phyloP scores from a whole-genome alignment of 1,140 invertebrate genomes.

The Pseudoatta argentina region DNA sequence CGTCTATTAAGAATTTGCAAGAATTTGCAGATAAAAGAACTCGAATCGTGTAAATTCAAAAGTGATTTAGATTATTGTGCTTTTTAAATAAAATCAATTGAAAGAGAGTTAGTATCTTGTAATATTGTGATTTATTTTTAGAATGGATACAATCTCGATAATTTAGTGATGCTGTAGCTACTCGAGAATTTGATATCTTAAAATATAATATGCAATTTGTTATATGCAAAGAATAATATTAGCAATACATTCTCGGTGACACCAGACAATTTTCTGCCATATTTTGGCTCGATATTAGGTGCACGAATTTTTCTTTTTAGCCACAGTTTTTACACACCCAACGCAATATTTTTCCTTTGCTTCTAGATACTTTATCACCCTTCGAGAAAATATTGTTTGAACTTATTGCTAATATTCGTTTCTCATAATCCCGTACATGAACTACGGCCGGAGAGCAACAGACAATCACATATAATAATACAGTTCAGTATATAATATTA shows the following conservation, averaged over 20 bases:
- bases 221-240: conserved; percentile 52
- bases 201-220: conserved; percentile 24
- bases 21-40: not conserved
- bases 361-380: conserved; percentile 21
- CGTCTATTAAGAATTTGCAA: not conserved
- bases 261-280: not conserved
- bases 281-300: conserved; percentile 58
- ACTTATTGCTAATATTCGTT: conserved; percentile 63
- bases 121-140: not conserved
- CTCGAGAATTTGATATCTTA: not conserved
- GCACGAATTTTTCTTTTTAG: conserved; percentile 36
- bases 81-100: conserved; percentile 6
- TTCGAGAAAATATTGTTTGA: conserved; percentile 60
- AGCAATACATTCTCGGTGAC: conserved; percentile 41
- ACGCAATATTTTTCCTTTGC: conserved; percentile 40
- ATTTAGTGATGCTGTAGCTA: not conserved
- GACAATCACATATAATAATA: not conserved
- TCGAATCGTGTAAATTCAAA: not conserved
- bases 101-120: not conserved
- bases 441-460: not conserved
- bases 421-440: not conserved
- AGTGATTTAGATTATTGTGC: not conserved
- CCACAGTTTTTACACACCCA: conserved; percentile 36
- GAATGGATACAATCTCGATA: not conserved
- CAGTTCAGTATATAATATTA: not conserved